phyloP scores from a whole-genome alignment of 2,888 invertebrate genomes.

The Watsonalla binaria region DNA sequence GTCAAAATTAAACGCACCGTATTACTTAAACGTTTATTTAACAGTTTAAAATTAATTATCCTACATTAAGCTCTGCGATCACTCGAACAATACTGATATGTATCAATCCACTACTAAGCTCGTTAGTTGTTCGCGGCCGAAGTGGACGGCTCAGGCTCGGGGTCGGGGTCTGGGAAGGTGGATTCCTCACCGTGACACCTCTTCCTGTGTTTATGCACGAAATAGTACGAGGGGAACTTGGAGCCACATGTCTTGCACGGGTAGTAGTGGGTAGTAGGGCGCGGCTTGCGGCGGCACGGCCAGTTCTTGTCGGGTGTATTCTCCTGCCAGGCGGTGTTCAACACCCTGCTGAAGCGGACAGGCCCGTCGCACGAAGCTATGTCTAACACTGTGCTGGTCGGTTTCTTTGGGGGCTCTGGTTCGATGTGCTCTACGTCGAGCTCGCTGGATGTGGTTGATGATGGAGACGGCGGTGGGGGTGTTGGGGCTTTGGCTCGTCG shows the following conservation, averaged over 20 bases:
- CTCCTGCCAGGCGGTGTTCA: conserved; percentile 87
- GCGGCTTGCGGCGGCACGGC: conserved; percentile 89
- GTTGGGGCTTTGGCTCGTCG: conserved; percentile 53
- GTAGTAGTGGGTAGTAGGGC: conserved; percentile 91
- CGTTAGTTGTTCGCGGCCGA: conserved; percentile 34
- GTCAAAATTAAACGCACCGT: conserved; percentile 11
- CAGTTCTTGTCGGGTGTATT: conserved; percentile 82
- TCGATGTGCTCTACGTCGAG: conserved; percentile 66
- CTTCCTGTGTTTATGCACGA: conserved; percentile 94
- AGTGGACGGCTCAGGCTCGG: conserved; percentile 42
- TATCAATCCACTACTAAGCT: conserved; percentile 30
- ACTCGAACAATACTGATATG: conserved; percentile 46
- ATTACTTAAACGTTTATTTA: conserved; percentile 33
- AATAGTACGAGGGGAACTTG: conserved; percentile 95
- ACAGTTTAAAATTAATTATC: conserved; percentile 33
- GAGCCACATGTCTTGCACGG: conserved; percentile 95
- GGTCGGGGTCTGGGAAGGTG: conserved; percentile 17
- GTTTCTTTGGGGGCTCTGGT: conserved; percentile 38
- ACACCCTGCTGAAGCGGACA: conserved; percentile 88
- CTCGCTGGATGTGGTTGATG: conserved; percentile 65
- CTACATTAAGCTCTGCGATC: conserved; percentile 44
- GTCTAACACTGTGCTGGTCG: conserved; percentile 82
- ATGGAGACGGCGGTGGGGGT: conserved; percentile 58
- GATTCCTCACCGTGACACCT: conserved; percentile 86
- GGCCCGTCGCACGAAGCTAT: conserved; percentile 96